phyloP scores from a whole-genome alignment of 1,140 invertebrate species.

The Xylocopa sonorina region DNA sequence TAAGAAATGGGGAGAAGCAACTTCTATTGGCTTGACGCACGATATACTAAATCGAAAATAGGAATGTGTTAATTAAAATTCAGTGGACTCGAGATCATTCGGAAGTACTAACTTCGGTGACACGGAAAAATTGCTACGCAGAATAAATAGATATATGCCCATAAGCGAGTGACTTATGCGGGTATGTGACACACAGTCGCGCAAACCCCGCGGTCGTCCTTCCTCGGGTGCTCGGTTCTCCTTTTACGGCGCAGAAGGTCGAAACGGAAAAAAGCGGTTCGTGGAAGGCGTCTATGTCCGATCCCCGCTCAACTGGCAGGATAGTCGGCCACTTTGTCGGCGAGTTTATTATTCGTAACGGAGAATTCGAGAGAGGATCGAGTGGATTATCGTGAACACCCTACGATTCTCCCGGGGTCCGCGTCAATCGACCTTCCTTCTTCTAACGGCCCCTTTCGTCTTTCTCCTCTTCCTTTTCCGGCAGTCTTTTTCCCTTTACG shows the following conservation, averaged over 20 bases:
- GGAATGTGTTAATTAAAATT: too few relatives aligned
- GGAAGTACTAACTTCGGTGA: too few relatives aligned
- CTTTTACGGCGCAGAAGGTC: slow-evolving; percentile 54
- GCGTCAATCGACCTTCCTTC: background rate
- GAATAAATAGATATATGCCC: too few relatives aligned
- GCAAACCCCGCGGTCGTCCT: slow-evolving; percentile 46
- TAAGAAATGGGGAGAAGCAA: too few relatives aligned
- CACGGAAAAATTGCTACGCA: too few relatives aligned
- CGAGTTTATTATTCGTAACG: slow-evolving; percentile 56
- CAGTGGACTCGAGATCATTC: too few relatives aligned
- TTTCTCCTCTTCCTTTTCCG: too few relatives aligned
- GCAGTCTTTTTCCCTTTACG: background rate
- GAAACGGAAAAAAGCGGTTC: slow-evolving; percentile 56
- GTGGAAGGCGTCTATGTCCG: slow-evolving; percentile 51
- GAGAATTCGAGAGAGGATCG: slow-evolving; percentile 51
- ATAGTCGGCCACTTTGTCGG: slow-evolving; percentile 53
- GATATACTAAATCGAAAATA: too few relatives aligned
- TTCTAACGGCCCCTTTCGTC: background rate
- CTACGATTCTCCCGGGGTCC: background rate
- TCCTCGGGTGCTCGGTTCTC: slow-evolving; percentile 44
- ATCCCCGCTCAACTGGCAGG: slow-evolving; percentile 30
- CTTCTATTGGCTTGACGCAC: too few relatives aligned
- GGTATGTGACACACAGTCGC: background rate
- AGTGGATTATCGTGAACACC: slow-evolving; percentile 38
- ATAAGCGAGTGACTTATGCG: background rate